phyloP scores from a whole-genome alignment of 2,797 vertebrate species.

The Ptychadena robeensis region DNA sequence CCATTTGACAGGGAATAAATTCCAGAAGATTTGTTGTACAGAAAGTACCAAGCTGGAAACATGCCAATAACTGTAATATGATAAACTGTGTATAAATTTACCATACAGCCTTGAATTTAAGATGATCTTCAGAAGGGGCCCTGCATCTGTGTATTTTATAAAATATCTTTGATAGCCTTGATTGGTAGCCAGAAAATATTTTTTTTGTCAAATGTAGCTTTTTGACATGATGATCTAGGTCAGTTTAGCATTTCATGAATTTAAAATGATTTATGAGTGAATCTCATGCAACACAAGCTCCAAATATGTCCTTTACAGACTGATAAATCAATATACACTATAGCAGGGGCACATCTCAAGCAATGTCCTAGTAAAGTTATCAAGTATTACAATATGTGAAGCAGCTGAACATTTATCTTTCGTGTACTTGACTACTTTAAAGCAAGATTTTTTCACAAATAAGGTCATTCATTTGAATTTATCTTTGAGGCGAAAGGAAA shows the following conservation, averaged over 20 bases:
- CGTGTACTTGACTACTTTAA: conserved; percentile 45
- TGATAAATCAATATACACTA: conserved; percentile 58
- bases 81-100: not conserved
- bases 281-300: conserved; percentile 57
- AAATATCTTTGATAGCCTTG: conserved; percentile 11
- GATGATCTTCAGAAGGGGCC: not conserved
- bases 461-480: conserved; percentile 63
- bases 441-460: conserved; percentile 58
- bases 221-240: conserved; percentile 16
- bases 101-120: not conserved
- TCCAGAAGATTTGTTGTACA: too few relatives aligned
- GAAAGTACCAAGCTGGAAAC: too few relatives aligned
- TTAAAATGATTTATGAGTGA: conserved; percentile 63
- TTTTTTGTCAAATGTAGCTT: not conserved
- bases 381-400: conserved; percentile 60
- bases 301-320: conserved; percentile 64
- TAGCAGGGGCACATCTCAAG: conserved; percentile 48
- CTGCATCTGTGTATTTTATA: not conserved
- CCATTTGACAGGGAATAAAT: too few relatives aligned
- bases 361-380: conserved; percentile 51
- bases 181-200: conserved; percentile 1
- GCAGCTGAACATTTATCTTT: conserved; percentile 52
- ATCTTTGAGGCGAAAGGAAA: conserved; percentile 58
- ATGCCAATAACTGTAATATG: too few relatives aligned
- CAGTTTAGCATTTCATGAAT: conserved; percentile 41